Conservation (phyloP, 2,113 vertebrate genomes). For the Ceratotherium simum region DNA sequence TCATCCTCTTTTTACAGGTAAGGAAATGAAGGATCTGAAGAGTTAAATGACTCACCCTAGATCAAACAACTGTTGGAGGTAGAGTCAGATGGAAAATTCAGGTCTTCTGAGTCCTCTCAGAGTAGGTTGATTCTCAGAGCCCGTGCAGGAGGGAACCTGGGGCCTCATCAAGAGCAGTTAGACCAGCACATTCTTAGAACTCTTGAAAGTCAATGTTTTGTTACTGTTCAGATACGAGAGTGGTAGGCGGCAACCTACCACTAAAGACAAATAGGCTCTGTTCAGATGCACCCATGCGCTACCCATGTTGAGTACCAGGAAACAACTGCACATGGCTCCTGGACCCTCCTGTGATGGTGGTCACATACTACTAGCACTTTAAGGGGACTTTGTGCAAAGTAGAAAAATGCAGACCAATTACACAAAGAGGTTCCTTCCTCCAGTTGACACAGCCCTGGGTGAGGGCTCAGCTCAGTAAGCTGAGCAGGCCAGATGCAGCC, state of each 20-base stretch:
- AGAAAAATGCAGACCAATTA: background rate
- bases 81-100: background rate
- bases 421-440: background rate
- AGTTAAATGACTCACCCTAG: background rate
- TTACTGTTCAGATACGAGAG: background rate
- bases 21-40: background rate
- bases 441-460: background rate
- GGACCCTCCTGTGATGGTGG: background rate
- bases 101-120: background rate
- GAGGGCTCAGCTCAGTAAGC: background rate
- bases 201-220: background rate
- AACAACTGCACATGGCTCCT: background rate
- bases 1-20: slow-evolving; percentile 19
- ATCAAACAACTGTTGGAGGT: background rate
- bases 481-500: background rate
- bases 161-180: background rate
- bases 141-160: background rate
- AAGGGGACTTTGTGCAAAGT: background rate
- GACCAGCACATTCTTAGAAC: background rate
- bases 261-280: background rate
- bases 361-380: background rate
- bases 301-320: background rate
- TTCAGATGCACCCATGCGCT: background rate
- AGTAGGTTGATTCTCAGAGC: background rate
- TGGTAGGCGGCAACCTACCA: background rate